Evolutionary conservation across 2,888 invertebrate genomes (phyloP).

Genomic region (Ptilodon capucinus): DNA sequence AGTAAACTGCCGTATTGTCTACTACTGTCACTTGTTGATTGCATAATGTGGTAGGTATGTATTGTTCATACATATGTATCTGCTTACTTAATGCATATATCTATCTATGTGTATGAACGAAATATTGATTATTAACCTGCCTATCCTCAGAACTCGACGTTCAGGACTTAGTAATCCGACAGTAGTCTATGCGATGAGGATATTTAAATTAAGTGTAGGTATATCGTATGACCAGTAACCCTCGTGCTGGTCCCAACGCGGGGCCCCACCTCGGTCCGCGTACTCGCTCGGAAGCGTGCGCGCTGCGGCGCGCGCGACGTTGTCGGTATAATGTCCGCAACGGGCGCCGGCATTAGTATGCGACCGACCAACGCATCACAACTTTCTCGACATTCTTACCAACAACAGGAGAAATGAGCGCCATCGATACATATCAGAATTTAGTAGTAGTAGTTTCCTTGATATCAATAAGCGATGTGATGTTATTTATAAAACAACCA

Average conservation of each 20-base stretch:
- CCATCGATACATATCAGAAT: conserved; percentile 58
- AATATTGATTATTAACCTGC: too few species aligned
- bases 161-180: too few species aligned
- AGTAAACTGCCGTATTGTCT: too few species aligned
- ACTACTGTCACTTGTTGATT: too few species aligned
- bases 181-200: too few species aligned
- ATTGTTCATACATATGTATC: too few species aligned
- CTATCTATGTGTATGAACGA: too few species aligned
- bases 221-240: too few species aligned
- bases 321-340: conserved; percentile 54
- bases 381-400: conserved; percentile 82
- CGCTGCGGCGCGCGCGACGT: conserved; percentile 11
- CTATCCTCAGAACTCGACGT: too few species aligned
- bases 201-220: too few species aligned
- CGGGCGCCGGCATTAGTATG: conserved; percentile 71
- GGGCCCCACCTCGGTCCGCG: conserved; percentile 23
- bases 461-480: not conserved
- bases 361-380: conserved; percentile 72
- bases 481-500: not conserved
- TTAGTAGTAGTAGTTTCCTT: conserved; percentile 32
- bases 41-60: too few species aligned
- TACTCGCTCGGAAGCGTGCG: conserved; percentile 32
- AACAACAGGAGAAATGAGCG: conserved; percentile 73
- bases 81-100: too few species aligned
- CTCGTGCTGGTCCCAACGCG: conserved; percentile 23